Conservation (phyloP, 2,113 vertebrate species). For the Tenebrosternarchus preto region DNA sequence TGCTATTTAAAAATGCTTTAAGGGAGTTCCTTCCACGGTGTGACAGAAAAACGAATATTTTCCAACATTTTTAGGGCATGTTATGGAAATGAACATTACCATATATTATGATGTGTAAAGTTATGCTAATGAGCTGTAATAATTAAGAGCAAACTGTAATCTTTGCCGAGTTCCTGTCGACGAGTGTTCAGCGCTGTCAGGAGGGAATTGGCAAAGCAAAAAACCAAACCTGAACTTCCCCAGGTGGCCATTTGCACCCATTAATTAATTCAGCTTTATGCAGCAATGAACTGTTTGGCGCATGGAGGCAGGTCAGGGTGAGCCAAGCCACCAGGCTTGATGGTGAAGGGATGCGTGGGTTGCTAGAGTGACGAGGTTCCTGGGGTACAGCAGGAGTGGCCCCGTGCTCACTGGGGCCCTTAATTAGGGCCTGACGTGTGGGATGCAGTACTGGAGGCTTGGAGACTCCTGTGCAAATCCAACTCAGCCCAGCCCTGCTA, state of each 20-base stretch:
- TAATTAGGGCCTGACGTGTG: no score
- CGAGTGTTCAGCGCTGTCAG: conserved; percentile 48
- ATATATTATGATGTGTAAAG: conserved; percentile 59
- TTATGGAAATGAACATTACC: conserved; percentile 57
- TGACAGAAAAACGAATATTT: conserved; percentile 61
- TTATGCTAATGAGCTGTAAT: conserved; percentile 60
- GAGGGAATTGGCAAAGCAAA: conserved; percentile 55
- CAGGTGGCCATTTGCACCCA: conserved; percentile 33
- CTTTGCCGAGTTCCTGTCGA: conserved; percentile 43
- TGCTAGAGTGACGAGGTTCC: neutral
- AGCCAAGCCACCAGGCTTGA: no score
- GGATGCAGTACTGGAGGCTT: no score
- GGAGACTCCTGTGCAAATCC: no score
- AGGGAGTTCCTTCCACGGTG: conserved; percentile 21
- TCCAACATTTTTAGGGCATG: conserved; percentile 59
- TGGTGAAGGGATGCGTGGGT: no score
- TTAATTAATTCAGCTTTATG: conserved; percentile 37
- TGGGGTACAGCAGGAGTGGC: no score
- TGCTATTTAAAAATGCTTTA: conserved; percentile 48
- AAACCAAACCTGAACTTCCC: conserved; percentile 42
- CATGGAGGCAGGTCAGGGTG: neutral
- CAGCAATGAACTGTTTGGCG: conserved; percentile 46
- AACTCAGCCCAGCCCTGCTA: no score
- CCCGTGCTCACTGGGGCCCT: no score
- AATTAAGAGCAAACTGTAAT: conserved; percentile 59